Conservation (phyloP, 2,113 vertebrate species). For the Pungitius pungitius region DNA sequence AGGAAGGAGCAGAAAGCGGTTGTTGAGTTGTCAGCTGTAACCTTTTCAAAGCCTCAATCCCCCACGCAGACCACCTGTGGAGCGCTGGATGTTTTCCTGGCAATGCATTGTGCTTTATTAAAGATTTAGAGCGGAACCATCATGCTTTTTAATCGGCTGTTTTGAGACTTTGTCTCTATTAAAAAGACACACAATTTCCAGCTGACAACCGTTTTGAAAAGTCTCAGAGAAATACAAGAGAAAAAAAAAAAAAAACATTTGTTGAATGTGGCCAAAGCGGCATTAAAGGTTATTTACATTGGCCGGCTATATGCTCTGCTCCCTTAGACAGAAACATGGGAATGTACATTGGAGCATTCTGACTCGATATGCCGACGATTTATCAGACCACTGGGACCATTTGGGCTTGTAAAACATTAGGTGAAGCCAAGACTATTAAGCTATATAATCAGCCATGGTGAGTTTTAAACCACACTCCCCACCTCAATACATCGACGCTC, state of each 20-base stretch:
- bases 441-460: slow-evolving; percentile 77
- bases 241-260: slow-evolving; percentile 1
- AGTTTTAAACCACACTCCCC: slow-evolving; percentile 62
- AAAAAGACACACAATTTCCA: slow-evolving; percentile 26
- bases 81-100: slow-evolving; percentile 48
- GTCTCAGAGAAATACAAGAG: not conserved
- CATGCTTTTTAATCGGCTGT: slow-evolving; percentile 9
- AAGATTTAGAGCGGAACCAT: slow-evolving; percentile 40
- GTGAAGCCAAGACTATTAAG: slow-evolving; percentile 79
- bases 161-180: slow-evolving; percentile 25
- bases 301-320: slow-evolving; percentile 55
- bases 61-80: slow-evolving; percentile 62
- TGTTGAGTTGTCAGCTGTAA: slow-evolving; percentile 68
- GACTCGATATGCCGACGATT: slow-evolving; percentile 75
- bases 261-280: slow-evolving; percentile 48
- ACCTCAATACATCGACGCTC: slow-evolving; percentile 67
- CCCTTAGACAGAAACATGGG: slow-evolving; percentile 66
- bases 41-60: slow-evolving; percentile 71
- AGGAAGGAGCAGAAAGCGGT: slow-evolving; percentile 52
- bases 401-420: slow-evolving; percentile 79
- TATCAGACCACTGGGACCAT: slow-evolving; percentile 75
- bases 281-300: slow-evolving; percentile 70
- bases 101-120: slow-evolving; percentile 48
- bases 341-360: slow-evolving; percentile 75
- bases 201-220: slow-evolving; percentile 43